Percentiles rank a stretch among this genome's conserved stretches.
Evolutionary conservation across 2,888 invertebrate genomes (phyloP).

Genomic region (Ophioninae sp.): DNA sequence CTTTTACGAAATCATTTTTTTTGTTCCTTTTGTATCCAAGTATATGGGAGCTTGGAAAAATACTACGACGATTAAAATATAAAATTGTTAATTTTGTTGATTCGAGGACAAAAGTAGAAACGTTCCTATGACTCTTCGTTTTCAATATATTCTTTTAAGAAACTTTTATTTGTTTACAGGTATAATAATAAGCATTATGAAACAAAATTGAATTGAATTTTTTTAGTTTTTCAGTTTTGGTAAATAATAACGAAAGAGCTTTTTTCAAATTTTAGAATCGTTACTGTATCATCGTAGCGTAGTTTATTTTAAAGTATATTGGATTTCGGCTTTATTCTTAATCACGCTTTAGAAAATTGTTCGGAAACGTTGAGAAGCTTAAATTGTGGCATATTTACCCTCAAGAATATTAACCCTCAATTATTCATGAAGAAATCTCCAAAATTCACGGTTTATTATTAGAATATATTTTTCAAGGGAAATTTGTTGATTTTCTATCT

Average conservation of each 20-base stretch:
- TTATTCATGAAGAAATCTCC: too few species aligned
- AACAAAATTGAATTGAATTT: background rate
- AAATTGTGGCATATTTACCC: background rate
- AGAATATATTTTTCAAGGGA: too few species aligned
- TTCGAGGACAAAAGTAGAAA: background rate
- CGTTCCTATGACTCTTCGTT: background rate
- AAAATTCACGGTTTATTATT: too few species aligned
- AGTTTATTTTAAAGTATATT: too few species aligned
- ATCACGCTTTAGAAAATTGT: background rate
- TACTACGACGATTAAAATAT: background rate
- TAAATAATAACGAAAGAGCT: too few species aligned
- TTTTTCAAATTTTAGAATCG: background rate
- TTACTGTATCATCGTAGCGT: background rate
- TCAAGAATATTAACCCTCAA: background rate
- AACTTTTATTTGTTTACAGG: background rate
- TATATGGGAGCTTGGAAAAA: background rate
- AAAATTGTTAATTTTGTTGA: background rate
- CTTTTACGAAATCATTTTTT: background rate
- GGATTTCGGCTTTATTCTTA: too few species aligned
- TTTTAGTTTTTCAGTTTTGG: background rate
- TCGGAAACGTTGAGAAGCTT: background rate
- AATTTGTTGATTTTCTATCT: too few species aligned
- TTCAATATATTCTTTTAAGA: background rate
- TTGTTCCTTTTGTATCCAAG: slow-evolving; percentile 23
- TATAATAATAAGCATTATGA: background rate